phyloP scores from a whole-genome alignment of 1,140 invertebrate genomes.

The Drosophila saltans region DNA sequence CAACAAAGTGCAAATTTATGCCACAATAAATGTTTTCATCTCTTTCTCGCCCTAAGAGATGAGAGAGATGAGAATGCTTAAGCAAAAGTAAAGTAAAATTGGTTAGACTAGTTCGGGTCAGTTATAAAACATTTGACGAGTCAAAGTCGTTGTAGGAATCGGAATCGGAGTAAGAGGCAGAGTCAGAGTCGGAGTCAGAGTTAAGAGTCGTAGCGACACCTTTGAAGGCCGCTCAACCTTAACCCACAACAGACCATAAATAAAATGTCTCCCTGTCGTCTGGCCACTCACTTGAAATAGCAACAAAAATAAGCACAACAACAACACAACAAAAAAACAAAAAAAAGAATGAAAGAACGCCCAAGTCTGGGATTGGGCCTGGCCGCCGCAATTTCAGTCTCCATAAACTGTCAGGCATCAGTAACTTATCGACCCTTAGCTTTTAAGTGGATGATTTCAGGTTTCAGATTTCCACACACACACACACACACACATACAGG shows the following conservation, averaged over 20 bases:
- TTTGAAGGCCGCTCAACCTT: slow-evolving; percentile 49
- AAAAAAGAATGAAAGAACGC: not conserved
- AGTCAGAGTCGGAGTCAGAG: slow-evolving; percentile 11
- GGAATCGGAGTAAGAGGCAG: not conserved
- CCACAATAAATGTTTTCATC: slow-evolving; percentile 67
- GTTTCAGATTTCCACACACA: slow-evolving; percentile 67
- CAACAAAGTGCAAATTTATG: slow-evolving; percentile 80
- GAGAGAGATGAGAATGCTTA: not conserved
- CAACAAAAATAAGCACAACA: not conserved
- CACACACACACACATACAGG: slow-evolving; percentile 36
- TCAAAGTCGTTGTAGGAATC: slow-evolving; percentile 22
- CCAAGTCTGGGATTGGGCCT: slow-evolving; percentile 23
- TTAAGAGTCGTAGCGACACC: slow-evolving; percentile 50
- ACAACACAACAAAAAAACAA: not conserved
- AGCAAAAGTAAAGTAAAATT: no score
- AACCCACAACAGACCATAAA: slow-evolving; percentile 66
- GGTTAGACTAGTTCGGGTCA: slow-evolving; percentile 13
- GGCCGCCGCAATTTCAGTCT: slow-evolving; percentile 51
- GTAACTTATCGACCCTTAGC: slow-evolving; percentile 80
- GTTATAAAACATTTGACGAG: slow-evolving; percentile 46
- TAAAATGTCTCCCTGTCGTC: slow-evolving; percentile 55
- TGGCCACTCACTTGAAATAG: slow-evolving; percentile 53
- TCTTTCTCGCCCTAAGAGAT: not conserved
- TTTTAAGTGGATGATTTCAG: slow-evolving; percentile 80
- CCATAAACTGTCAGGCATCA: slow-evolving; percentile 78